Conservation (phyloP, 2,888 invertebrate species). For the Monoplex corrugatus region DNA sequence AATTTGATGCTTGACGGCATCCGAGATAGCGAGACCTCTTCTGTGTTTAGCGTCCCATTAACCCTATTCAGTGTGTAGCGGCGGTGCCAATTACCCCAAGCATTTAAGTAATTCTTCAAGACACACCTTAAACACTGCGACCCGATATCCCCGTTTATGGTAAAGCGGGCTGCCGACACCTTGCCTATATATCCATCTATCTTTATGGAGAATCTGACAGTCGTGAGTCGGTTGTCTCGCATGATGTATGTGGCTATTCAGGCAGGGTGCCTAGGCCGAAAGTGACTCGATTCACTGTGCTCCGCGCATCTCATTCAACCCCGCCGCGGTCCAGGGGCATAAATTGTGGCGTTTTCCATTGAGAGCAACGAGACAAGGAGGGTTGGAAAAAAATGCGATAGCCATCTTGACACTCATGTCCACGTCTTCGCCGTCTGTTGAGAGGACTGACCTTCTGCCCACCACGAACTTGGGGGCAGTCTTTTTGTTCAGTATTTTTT, state of each 20-base stretch:
- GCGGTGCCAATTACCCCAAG: conserved; percentile 40
- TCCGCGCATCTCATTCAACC: not conserved
- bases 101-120: conserved; percentile 40
- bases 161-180: not conserved
- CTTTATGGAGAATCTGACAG: conserved; percentile 46
- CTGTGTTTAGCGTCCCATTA: conserved; percentile 39
- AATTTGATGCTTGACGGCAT: conserved; percentile 30
- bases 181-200: conserved; percentile 30
- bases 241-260: conserved; percentile 41
- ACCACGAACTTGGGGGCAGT: not conserved
- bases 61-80: conserved; percentile 15
- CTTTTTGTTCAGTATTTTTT: not conserved
- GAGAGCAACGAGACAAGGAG: conserved; percentile 20
- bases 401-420: conserved; percentile 30
- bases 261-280: not conserved
- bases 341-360: conserved; percentile 28
- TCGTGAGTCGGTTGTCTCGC: conserved; percentile 5
- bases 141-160: conserved; percentile 37
- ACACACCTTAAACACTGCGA: conserved; percentile 3
- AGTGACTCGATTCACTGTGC: conserved; percentile 19
- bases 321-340: not conserved
- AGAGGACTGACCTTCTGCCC: not conserved
- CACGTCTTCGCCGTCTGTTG: not conserved
- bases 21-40: conserved; percentile 19
- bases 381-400: not conserved